phyloP scores from a whole-genome alignment of 2,888 invertebrate species.

The Melanargia galathea region DNA sequence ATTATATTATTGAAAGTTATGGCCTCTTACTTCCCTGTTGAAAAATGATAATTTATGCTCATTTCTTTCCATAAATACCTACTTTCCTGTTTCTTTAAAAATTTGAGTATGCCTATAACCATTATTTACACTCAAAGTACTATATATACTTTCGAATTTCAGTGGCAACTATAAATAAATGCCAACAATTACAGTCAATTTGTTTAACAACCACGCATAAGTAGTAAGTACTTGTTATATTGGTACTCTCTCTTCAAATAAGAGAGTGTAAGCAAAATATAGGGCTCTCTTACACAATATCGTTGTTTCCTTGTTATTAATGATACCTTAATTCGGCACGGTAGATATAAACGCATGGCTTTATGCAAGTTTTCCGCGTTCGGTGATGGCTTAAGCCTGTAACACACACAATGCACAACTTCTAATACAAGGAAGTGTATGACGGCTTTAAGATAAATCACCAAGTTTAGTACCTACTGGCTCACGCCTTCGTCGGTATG shows the following conservation, averaged over 20 bases:
- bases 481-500: no score
- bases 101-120: no score
- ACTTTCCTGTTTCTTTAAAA: no score
- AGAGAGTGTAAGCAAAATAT: constrained; percentile 58
- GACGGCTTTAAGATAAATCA: no score
- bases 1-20: no score
- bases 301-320: constrained; percentile 51
- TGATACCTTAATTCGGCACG: constrained; percentile 48
- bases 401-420: no score
- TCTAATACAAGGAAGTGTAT: no score
- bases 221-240: constrained; percentile 34
- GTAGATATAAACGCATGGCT: constrained; percentile 45
- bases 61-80: no score
- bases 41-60: no score
- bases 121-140: background rate
- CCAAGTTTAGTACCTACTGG: no score
- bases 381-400: constrained; percentile 38
- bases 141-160: constrained; percentile 9
- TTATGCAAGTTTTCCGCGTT: constrained; percentile 46
- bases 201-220: constrained; percentile 48
- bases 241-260: constrained; percentile 41
- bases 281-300: constrained; percentile 52
- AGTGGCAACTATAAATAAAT: constrained; percentile 50
- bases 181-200: constrained; percentile 50
- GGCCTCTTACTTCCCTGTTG: no score